A percentile compares a stretch with the other conserved stretches of the same genome.
phyloP scores from a whole-genome alignment of 2,888 invertebrate species.

The Heliothis peltigera region DNA sequence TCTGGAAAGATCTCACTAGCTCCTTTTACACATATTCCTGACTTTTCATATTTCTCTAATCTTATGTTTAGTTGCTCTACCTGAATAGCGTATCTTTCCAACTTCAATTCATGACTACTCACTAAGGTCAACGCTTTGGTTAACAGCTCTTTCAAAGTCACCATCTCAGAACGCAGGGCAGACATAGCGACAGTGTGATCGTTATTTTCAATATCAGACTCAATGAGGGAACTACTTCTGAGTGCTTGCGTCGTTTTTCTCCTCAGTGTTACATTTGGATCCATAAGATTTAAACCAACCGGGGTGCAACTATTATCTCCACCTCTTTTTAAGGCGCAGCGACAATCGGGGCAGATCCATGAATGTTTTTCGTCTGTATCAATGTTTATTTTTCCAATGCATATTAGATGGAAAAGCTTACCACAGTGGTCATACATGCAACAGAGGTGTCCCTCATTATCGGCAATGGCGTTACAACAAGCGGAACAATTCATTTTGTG shows the following conservation, averaged over 20 bases:
- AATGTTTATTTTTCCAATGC: too few species aligned
- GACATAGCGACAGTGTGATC: neutral
- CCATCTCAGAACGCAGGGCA: neutral
- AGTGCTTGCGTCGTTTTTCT: neutral
- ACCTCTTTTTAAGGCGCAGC: conserved; percentile 1
- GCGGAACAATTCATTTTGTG: too few species aligned
- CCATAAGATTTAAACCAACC: neutral
- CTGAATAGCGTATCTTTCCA: neutral
- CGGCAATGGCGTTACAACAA: too few species aligned
- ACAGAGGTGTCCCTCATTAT: too few species aligned
- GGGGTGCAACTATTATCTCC: conserved; percentile 1
- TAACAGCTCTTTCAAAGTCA: neutral
- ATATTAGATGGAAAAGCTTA: too few species aligned
- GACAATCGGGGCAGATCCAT: too few species aligned
- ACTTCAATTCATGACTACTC: neutral
- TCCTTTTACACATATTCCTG: too few species aligned
- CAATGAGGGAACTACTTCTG: neutral
- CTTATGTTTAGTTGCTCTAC: neutral
- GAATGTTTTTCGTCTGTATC: too few species aligned
- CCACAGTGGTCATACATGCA: too few species aligned
- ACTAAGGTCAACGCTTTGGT: neutral
- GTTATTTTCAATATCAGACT: neutral
- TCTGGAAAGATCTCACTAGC: neutral
- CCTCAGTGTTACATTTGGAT: neutral
- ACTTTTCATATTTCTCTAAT: neutral